Conservation (phyloP, 2,113 vertebrate species). For the Azemiops feae region DNA sequence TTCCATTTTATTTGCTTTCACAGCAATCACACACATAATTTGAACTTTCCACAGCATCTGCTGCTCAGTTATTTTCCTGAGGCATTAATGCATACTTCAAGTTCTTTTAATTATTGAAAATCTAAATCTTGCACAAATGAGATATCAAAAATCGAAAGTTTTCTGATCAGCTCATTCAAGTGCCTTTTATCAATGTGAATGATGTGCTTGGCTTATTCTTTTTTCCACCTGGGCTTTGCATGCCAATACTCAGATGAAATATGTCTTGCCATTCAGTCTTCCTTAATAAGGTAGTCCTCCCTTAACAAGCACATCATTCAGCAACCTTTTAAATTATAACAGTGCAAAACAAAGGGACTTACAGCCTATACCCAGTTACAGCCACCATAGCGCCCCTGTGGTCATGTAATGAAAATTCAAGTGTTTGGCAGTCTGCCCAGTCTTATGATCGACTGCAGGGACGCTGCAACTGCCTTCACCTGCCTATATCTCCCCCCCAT, state of each 20-base stretch:
- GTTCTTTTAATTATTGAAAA: background rate
- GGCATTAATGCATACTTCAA: background rate
- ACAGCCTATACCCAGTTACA: background rate
- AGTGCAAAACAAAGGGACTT: background rate
- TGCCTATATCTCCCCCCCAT: background rate
- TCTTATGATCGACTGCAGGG: background rate
- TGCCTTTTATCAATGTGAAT: background rate
- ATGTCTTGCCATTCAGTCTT: background rate
- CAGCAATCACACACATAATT: background rate
- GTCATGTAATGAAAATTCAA: background rate
- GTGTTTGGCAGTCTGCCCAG: background rate
- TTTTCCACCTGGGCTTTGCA: background rate
- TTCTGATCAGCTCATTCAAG: background rate
- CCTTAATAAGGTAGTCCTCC: background rate
- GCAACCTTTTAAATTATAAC: background rate
- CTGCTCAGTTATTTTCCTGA: background rate
- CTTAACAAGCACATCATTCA: background rate
- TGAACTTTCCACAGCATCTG: background rate
- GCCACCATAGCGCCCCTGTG: background rate
- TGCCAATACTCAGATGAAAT: background rate
- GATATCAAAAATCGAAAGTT: background rate
- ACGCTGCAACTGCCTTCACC: background rate
- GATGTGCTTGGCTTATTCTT: background rate
- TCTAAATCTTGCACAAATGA: background rate
- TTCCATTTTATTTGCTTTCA: background rate